A percentile compares a stretch with the other conserved stretches of the same genome.
Conservation (phyloP, 2,113 vertebrate species). For the Archocentrus centrarchus region DNA sequence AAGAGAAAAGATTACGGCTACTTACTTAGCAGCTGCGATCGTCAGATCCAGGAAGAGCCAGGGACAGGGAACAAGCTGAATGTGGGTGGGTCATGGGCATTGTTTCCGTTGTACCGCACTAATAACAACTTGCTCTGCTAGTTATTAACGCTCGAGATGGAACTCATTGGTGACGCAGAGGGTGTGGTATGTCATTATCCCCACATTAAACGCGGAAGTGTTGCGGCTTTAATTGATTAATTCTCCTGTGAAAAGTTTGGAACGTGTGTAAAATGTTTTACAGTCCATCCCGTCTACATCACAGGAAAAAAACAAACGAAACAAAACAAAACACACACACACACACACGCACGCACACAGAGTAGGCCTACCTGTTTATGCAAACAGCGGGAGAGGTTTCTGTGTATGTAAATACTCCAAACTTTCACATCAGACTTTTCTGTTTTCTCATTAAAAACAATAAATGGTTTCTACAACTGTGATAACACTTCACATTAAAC, state of each 20-base stretch:
- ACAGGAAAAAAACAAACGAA: no score
- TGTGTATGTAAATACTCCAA: not conserved
- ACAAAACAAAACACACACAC: no score
- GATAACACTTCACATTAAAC: not conserved
- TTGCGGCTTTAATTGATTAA: not conserved
- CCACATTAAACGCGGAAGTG: not conserved
- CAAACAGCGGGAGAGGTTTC: not conserved
- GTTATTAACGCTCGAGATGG: not conserved
- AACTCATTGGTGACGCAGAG: conserved; percentile 19
- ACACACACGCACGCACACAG: no score
- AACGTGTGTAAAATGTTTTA: not conserved
- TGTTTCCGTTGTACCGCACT: conserved; percentile 39
- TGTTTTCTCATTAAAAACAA: not conserved
- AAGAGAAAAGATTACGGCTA: not conserved
- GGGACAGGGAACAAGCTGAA: not conserved
- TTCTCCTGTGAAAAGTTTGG: no score
- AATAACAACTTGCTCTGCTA: conserved; percentile 21
- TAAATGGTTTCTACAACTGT: not conserved
- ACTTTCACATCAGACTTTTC: not conserved
- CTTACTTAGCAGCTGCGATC: conserved; percentile 22
- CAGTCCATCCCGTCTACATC: not conserved
- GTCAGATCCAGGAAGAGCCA: conserved; percentile 45
- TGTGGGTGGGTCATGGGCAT: conserved; percentile 58
- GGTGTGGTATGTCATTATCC: not conserved
- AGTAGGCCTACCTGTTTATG: no score